Evolutionary conservation across 2,113 vertebrate genomes (phyloP).

Genomic region (Petroica traversi): DNA sequence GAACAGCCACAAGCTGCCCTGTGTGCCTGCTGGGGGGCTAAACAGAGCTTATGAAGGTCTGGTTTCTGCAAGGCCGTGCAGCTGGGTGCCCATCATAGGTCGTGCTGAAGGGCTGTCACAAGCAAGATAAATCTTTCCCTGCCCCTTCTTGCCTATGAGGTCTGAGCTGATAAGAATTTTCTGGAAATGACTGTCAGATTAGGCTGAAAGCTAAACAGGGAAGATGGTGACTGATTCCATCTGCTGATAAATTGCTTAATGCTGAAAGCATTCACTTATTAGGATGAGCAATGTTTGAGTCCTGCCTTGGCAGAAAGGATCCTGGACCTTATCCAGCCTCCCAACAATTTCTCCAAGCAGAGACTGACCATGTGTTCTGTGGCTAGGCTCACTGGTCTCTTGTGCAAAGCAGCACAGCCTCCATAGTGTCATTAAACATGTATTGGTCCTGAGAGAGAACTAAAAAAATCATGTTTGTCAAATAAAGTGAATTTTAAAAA

Average conservation of each 20-base stretch:
- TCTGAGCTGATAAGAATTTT: not conserved
- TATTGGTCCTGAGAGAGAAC: not conserved
- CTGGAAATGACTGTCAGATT: not conserved
- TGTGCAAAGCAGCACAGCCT: not conserved
- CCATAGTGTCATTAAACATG: not conserved
- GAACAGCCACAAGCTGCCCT: accelerated
- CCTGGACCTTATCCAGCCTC: not conserved
- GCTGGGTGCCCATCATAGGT: not conserved
- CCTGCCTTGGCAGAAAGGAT: not conserved
- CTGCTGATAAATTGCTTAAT: not conserved
- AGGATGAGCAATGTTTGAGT: not conserved
- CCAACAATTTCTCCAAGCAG: not conserved
- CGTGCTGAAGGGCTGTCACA: not conserved
- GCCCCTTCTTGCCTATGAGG: not conserved
- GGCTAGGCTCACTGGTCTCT: accelerated
- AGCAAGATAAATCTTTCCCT: not conserved
- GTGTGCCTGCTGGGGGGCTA: accelerated
- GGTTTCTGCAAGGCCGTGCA: not conserved
- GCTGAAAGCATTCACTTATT: not conserved
- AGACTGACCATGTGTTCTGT: not conserved
- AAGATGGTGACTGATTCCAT: not conserved
- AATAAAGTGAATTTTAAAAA: not conserved
- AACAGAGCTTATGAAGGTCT: not conserved
- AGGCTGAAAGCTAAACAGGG: not conserved
- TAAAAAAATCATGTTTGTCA: not conserved